Evolutionary conservation across 1,140 invertebrate genomes (phyloP).

Genomic region (Pogonomyrmex californicus): DNA sequence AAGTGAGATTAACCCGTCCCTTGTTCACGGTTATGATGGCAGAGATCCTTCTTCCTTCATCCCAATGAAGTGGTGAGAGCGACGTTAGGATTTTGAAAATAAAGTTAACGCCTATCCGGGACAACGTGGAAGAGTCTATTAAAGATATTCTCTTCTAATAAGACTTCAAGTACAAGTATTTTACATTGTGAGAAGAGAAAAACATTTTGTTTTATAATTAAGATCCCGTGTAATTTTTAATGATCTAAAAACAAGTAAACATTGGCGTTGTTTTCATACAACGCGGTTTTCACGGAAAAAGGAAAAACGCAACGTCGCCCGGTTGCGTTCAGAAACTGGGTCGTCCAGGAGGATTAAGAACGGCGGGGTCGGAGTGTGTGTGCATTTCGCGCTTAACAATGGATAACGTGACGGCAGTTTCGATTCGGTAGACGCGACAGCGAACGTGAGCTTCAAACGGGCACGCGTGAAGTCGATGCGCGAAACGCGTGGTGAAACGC

Average conservation of each 20-base stretch:
- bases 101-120: not conserved
- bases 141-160: not conserved
- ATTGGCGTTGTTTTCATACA: not conserved
- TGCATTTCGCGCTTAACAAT: conserved; percentile 31
- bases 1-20: conserved; percentile 4
- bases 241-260: not conserved
- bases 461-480: conserved; percentile 8
- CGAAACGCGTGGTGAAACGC: not conserved
- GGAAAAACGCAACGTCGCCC: not conserved
- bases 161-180: not conserved
- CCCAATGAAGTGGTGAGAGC: not conserved
- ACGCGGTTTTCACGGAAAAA: not conserved
- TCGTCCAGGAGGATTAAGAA: conserved; percentile 29
- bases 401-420: conserved; percentile 22
- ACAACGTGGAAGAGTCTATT: not conserved
- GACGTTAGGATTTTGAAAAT: not conserved
- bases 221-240: not conserved
- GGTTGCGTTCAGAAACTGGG: conserved; percentile 1
- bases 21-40: not conserved
- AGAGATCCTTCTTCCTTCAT: not conserved
- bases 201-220: not conserved
- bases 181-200: not conserved
- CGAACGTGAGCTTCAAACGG: conserved; percentile 23
- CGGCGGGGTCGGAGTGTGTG: conserved; percentile 1
- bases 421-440: conserved; percentile 39